Base-by-base conservation (phyloP, 30 jellyfish, hydroid and myxozoan genomes). In the Turritopsis dohrnii region DNA sequence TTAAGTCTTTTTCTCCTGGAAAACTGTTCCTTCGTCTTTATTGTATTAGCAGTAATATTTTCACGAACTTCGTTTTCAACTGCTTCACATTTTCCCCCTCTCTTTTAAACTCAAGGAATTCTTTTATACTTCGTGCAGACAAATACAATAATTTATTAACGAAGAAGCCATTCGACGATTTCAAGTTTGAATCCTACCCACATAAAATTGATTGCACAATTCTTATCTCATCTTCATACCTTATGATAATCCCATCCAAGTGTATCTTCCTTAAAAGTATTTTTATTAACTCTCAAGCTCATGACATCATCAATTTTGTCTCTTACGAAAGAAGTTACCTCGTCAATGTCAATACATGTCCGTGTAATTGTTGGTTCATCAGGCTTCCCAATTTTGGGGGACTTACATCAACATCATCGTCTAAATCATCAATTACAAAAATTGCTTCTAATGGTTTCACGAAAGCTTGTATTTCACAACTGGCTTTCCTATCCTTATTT, bases 31-130 rank as follows among this genome's bases (percentile, higher is more conserved):
- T 28, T 31, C 83, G 22, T 75, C 21, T 29, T 75, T 22, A 26
- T 31, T 26, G 83, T 74, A 29, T 22, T 75, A 29, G 25, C 41
- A 21, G 25, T 21, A 75, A 23, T 75, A 29, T 75, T 26, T 26
- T 75, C 27, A n/a, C 66, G 60, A n/a, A 31, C 74, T 75, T 75
- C 79, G 25, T 75, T 26, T 75, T 18, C 18, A n/a, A 41, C 28
- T 75, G 83, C 25, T 75, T 69, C 77, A n/a, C 28, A 1, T 27
- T 69, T 27, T 69, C 19, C 19, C 77, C 77, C 9, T 16, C 30
- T 69, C 16, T 21, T 69, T 69, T 69, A 69, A 69, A 69, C 22
- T 69, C 8, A 69, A 69, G 77, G 30, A 69, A 69, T 69, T 16
- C 22, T 27, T n/a, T 69, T 27, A 69, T n/a, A n/a, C 31, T 27